These are phyloP conservation scores for Loriculus beryllinus DNA, from an alignment of 2,797 vertebrate genomes.

Conservation along the genomic window DNA sequence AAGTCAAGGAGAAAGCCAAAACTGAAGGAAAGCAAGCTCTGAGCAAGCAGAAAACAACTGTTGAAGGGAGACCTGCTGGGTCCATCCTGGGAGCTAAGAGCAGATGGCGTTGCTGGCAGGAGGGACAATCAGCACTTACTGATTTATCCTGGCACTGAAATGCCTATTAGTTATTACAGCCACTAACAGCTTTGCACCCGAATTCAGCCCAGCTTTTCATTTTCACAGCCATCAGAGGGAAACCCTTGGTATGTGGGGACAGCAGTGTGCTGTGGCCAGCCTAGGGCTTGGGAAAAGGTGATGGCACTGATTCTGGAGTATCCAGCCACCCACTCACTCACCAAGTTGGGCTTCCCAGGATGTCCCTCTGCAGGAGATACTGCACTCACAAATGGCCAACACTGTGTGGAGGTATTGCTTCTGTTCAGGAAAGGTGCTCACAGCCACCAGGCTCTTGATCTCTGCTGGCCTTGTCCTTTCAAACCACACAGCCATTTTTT, in stretches of 20 bases:
- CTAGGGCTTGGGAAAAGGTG: neutral
- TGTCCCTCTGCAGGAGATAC: neutral
- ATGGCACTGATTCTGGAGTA: neutral
- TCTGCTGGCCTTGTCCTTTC: neutral
- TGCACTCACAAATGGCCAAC: neutral
- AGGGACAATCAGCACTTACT: neutral
- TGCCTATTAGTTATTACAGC: neutral
- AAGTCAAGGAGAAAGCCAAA: neutral
- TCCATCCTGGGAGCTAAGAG: neutral
- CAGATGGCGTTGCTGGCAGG: rapidly evolving
- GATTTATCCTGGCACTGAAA: neutral
- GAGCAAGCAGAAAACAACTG: neutral
- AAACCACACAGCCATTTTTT: neutral
- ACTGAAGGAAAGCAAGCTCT: neutral
- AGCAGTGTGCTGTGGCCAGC: rapidly evolving
- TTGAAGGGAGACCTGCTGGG: neutral
- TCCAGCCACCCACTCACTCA: rapidly evolving
- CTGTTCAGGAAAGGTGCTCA: neutral
- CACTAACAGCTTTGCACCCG: neutral
- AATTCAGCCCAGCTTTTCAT: neutral
- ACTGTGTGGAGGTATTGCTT: neutral
- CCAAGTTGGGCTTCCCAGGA: neutral
- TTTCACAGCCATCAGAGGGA: neutral
- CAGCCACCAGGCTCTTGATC: neutral
- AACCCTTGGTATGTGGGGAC: neutral